Conservation (phyloP, 2,113 vertebrate genomes). For the Serilophus lunatus region DNA sequence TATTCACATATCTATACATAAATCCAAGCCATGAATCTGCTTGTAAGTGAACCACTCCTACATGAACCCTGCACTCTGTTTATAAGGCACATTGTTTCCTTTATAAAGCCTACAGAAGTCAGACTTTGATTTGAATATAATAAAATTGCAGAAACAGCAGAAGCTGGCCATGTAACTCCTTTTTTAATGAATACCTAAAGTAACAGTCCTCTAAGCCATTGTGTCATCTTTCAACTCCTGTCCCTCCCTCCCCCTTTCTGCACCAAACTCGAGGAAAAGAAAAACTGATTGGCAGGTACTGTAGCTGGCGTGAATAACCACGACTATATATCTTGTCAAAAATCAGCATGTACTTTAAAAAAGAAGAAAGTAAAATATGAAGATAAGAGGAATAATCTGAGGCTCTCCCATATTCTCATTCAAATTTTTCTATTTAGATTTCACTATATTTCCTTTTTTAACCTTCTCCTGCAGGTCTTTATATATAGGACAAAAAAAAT, state of each 20-base stretch:
- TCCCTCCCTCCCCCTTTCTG: slow-evolving; percentile 44
- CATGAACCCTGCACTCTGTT: slow-evolving; percentile 34
- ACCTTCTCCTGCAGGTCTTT: slow-evolving; percentile 73
- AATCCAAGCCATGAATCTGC: slow-evolving; percentile 2
- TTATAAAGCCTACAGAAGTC: slow-evolving; percentile 11
- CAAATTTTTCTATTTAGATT: slow-evolving; percentile 74
- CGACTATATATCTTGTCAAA: slow-evolving; percentile 71
- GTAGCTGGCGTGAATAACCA: slow-evolving; percentile 56
- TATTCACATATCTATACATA: not conserved
- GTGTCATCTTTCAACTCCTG: slow-evolving; percentile 32
- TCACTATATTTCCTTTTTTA: slow-evolving; percentile 73
- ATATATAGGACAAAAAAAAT: slow-evolving; percentile 70
- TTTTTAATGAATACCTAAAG: slow-evolving; percentile 65
- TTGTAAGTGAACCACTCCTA: slow-evolving; percentile 28
- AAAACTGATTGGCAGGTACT: slow-evolving; percentile 63
- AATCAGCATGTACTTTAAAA: slow-evolving; percentile 65
- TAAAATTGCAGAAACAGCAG: slow-evolving; percentile 56
- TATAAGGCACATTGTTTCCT: slow-evolving; percentile 43
- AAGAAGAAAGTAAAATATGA: slow-evolving; percentile 68
- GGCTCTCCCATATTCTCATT: slow-evolving; percentile 62
- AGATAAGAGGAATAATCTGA: slow-evolving; percentile 67
- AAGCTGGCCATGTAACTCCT: slow-evolving; percentile 31
- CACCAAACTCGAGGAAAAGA: slow-evolving; percentile 63
- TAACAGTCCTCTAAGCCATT: slow-evolving; percentile 6
- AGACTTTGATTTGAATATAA: slow-evolving; percentile 39